Evolutionary conservation across 2,797 vertebrate species (phyloP).

Genomic region (Trachurus trachurus): DNA sequence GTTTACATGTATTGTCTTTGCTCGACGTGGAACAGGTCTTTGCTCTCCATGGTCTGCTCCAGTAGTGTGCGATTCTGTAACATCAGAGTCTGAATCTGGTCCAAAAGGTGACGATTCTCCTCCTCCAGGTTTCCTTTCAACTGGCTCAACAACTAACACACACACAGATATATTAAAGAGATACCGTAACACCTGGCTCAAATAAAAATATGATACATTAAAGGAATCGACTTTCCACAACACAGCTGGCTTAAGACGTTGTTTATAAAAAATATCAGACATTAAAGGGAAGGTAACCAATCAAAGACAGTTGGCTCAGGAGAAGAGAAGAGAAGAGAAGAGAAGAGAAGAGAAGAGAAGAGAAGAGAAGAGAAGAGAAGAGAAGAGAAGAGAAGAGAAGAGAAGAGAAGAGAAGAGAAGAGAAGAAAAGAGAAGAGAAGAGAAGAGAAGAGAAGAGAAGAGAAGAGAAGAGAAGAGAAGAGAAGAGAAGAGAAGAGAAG

Average conservation of each 20-base stretch:
- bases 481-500: background rate
- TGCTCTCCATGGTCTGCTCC: conserved; percentile 99
- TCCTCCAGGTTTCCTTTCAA: conserved; percentile 99
- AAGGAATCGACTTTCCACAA: background rate
- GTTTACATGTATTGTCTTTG: conserved; percentile 98
- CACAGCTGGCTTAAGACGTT: conserved; percentile 34
- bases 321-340: too few relatives aligned
- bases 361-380: background rate
- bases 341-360: background rate
- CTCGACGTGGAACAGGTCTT: conserved; percentile 98
- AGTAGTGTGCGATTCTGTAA: conserved; percentile 96
- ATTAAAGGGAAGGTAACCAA: conserved; percentile 10
- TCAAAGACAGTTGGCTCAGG: background rate
- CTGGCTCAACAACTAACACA: conserved; percentile 93
- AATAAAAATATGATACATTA: conserved; percentile 8
- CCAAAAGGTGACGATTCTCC: conserved; percentile 97
- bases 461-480: background rate
- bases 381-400: too few relatives aligned
- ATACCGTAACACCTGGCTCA: background rate
- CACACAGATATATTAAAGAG: conserved; percentile 19
- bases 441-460: background rate
- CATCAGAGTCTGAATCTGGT: conserved; percentile 99
- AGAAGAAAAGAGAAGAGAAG: background rate
- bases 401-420: background rate
- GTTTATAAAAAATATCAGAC: background rate